phyloP scores from a whole-genome alignment of 2,797 vertebrate species.

The Enteromius anoplus region DNA sequence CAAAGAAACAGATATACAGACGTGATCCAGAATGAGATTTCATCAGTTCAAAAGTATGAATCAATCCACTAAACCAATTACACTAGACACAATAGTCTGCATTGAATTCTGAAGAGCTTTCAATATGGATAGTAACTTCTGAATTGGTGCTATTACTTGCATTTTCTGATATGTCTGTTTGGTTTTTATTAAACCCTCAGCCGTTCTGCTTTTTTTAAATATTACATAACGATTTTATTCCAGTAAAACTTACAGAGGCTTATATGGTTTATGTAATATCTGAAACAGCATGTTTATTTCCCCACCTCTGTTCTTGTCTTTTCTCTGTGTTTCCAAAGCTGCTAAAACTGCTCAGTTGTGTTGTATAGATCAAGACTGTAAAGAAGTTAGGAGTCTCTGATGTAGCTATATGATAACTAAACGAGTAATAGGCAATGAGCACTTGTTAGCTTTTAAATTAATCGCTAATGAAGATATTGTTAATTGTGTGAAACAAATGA shows the following conservation, averaged over 20 bases:
- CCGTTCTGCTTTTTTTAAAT: conserved; percentile 24
- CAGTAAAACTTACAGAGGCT: conserved; percentile 28
- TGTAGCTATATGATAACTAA: neutral
- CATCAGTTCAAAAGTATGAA: neutral
- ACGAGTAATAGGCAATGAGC: neutral
- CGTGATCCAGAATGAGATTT: neutral
- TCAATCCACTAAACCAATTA: neutral
- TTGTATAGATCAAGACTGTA: conserved; percentile 6
- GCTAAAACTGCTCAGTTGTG: conserved; percentile 16
- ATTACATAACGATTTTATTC: conserved; percentile 27
- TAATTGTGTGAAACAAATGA: neutral
- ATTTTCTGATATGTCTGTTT: conserved; percentile 7
- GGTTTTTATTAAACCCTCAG: conserved; percentile 5
- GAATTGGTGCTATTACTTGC: neutral
- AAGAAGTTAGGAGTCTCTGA: neutral
- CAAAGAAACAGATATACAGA: neutral
- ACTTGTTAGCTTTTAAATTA: conserved; percentile 58
- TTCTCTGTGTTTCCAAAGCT: neutral
- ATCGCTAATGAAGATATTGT: conserved; percentile 57
- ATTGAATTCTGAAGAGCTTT: neutral
- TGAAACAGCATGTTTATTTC: conserved; percentile 17
- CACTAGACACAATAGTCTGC: neutral
- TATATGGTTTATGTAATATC: conserved; percentile 33
- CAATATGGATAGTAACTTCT: neutral
- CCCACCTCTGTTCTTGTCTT: conserved; percentile 15